A percentile compares a stretch with the other conserved stretches of the same genome.
Conservation (phyloP, 2,797 vertebrate species). For the Alectoris magna region DNA sequence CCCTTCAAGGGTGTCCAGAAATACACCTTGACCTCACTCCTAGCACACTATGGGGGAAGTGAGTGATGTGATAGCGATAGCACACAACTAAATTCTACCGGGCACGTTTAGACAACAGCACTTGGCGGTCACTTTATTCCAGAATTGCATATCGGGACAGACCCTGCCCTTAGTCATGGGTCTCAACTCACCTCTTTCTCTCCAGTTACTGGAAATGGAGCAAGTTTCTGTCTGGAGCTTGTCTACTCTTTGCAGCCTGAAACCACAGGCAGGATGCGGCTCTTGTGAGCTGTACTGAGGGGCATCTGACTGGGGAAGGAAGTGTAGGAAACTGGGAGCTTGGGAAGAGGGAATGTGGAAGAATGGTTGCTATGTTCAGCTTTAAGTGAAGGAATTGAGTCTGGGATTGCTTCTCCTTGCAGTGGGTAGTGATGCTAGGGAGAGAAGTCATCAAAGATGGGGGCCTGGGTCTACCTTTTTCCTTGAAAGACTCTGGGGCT, state of each 20-base stretch:
- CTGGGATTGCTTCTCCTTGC: not conserved
- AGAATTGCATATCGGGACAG: slow-evolving; percentile 25
- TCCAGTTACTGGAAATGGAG: not conserved
- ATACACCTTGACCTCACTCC: slow-evolving; percentile 72
- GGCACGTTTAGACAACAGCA: slow-evolving; percentile 69
- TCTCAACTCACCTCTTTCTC: slow-evolving; percentile 62
- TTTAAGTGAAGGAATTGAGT: not conserved
- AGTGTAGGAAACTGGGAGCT: not conserved
- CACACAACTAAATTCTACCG: slow-evolving; percentile 67
- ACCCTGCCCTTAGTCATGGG: slow-evolving; percentile 13
- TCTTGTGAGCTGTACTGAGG: fast-evolving
- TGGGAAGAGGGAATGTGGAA: not conserved
- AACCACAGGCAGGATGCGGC: not conserved
- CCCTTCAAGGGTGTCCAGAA: slow-evolving; percentile 35
- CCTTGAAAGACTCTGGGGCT: not conserved
- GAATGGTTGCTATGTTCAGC: not conserved
- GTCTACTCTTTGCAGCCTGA: not conserved
- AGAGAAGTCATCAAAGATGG: not conserved
- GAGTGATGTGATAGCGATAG: slow-evolving; percentile 27
- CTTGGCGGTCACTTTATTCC: slow-evolving; percentile 60
- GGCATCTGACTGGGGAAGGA: not conserved
- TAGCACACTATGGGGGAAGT: slow-evolving; percentile 70
- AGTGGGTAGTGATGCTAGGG: not conserved
- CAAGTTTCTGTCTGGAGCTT: slow-evolving; percentile 47
- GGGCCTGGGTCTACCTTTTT: not conserved